Evolutionary conservation across 2,113 vertebrate species (phyloP).

Genomic region (Mastomys natalensis): DNA sequence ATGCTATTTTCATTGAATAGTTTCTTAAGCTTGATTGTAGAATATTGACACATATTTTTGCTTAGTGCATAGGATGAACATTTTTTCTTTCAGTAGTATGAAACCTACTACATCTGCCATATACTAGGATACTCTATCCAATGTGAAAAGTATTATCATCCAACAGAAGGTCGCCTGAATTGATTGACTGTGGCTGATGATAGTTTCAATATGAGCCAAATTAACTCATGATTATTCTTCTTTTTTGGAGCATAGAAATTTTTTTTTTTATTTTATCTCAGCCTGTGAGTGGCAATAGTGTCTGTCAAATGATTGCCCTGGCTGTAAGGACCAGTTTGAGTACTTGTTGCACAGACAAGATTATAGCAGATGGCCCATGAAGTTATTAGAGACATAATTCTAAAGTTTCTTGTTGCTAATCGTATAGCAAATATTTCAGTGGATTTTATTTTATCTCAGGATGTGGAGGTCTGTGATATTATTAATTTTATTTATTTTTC

Average conservation of each 20-base stretch:
- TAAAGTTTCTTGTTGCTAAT: slow-evolving; percentile 95
- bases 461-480: slow-evolving; percentile 95
- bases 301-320: slow-evolving; percentile 95
- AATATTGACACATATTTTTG: neutral
- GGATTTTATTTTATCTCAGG: slow-evolving; percentile 95
- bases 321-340: slow-evolving; percentile 94
- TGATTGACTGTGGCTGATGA: neutral
- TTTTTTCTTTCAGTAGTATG: neutral
- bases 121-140: neutral
- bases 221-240: neutral
- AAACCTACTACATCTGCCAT: slow-evolving; percentile 9
- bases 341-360: slow-evolving; percentile 96
- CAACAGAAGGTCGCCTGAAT: neutral
- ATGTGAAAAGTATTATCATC: neutral
- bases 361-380: slow-evolving; percentile 93
- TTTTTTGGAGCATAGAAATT: neutral
- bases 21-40: neutral
- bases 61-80: neutral
- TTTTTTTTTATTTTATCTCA: slow-evolving; percentile 86
- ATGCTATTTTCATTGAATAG: slow-evolving; percentile 45
- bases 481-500: slow-evolving; percentile 80
- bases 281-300: slow-evolving; percentile 95
- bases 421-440: slow-evolving; percentile 95
- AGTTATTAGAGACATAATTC: slow-evolving; percentile 96
- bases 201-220: neutral